A percentile compares a stretch with the other conserved stretches of the same genome.
Conservation (phyloP, 2,888 invertebrate genomes). For the Deladenus siricidicola region DNA sequence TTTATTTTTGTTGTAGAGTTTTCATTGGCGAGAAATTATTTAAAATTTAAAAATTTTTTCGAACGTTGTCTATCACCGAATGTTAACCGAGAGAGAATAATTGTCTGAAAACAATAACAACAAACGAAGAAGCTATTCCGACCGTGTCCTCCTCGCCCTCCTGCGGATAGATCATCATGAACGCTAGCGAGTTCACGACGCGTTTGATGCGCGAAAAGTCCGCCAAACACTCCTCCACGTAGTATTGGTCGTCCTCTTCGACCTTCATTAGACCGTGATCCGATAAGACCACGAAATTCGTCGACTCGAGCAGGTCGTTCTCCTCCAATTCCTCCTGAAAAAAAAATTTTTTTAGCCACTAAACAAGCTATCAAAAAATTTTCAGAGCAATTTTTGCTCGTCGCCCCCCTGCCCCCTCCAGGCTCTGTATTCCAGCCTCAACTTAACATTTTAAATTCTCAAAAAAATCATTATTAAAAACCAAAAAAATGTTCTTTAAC, state of each 20-base stretch:
- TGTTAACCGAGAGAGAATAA: too few relatives aligned
- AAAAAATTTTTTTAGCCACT: neutral
- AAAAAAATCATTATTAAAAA: too few relatives aligned
- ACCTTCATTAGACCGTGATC: constrained; percentile 46
- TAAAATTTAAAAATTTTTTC: too few relatives aligned
- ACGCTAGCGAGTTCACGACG: constrained; percentile 46
- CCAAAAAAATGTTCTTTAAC: too few relatives aligned
- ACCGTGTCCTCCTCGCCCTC: constrained; percentile 45
- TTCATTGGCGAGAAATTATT: too few relatives aligned
- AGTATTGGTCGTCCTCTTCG: constrained; percentile 49
- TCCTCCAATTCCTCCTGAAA: neutral
- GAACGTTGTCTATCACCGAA: too few relatives aligned
- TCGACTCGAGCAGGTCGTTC: constrained; percentile 37
- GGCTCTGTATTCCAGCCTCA: too few relatives aligned
- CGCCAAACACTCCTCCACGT: constrained; percentile 48
- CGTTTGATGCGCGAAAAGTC: constrained; percentile 46
- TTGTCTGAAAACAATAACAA: neutral
- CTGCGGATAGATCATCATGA: constrained; percentile 47
- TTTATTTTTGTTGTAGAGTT: too few relatives aligned
- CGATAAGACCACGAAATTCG: constrained; percentile 48
- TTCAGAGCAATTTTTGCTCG: too few relatives aligned
- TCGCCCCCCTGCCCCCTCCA: too few relatives aligned
- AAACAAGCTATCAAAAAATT: neutral
- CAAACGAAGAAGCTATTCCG: neutral
- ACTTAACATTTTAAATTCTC: too few relatives aligned